Evolutionary conservation across 2,113 vertebrate genomes (phyloP).

Genomic region (Melanerpes aurifrons): DNA sequence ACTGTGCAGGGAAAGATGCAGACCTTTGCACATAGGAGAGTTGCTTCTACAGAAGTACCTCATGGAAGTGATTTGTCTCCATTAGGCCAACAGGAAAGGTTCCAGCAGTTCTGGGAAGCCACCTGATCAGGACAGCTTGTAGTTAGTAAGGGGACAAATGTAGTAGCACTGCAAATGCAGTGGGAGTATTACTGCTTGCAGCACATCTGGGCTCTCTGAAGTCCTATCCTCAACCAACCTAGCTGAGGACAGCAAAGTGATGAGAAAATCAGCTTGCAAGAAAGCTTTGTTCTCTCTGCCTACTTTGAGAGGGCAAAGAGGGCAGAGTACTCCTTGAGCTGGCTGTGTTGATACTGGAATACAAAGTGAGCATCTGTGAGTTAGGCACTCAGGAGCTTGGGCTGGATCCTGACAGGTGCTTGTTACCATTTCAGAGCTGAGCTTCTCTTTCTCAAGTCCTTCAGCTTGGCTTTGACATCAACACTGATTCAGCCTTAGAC

Average conservation of each 20-base stretch:
- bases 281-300: neutral
- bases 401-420: neutral
- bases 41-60: fast-evolving
- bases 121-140: neutral
- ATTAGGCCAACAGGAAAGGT: fast-evolving
- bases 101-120: neutral
- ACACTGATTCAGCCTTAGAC: neutral
- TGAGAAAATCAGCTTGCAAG: fast-evolving
- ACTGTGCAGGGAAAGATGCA: fast-evolving
- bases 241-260: neutral
- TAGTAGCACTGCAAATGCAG: neutral
- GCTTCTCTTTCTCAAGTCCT: neutral
- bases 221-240: neutral
- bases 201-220: neutral
- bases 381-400: neutral
- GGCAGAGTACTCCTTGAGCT: neutral
- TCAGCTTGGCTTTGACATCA: neutral
- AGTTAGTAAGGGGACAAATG: neutral
- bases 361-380: fast-evolving
- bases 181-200: neutral
- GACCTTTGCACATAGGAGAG: fast-evolving
- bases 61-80: fast-evolving
- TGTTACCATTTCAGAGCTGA: fast-evolving
- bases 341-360: neutral
- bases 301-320: neutral